Evolutionary conservation across 2,113 vertebrate species (phyloP).

Genomic region (Myiozetetes cayanensis): DNA sequence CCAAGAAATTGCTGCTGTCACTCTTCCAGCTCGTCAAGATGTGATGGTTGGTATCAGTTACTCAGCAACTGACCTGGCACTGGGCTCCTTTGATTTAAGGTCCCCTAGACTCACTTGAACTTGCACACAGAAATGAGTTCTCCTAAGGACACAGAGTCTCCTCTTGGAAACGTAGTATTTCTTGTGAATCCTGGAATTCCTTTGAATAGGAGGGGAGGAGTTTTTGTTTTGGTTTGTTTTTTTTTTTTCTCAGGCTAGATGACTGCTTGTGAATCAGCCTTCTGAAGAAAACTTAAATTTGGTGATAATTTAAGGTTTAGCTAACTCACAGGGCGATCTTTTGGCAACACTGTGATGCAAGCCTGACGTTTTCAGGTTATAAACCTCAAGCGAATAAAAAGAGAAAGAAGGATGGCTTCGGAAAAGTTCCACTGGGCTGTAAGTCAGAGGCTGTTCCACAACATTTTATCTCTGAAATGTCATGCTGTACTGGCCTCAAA

Average conservation of each 20-base stretch:
- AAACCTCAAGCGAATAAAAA: constrained; percentile 14
- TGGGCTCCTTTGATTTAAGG: constrained; percentile 26
- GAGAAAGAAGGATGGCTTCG: neutral
- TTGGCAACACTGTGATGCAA: neutral
- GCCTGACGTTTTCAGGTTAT: constrained; percentile 32
- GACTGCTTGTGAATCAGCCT: neutral
- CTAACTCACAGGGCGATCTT: neutral
- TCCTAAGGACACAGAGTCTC: constrained; percentile 21
- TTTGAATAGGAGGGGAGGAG: constrained; percentile 1
- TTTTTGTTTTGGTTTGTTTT: no score
- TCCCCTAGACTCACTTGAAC: neutral
- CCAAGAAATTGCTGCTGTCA: constrained; percentile 46
- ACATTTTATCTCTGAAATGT: constrained; percentile 67
- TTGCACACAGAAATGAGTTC: neutral
- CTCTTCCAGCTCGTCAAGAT: constrained; percentile 38
- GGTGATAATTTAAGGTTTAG: constrained; percentile 6
- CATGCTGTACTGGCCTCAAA: constrained; percentile 62
- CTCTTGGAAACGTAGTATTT: neutral
- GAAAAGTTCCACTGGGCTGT: constrained; percentile 40
- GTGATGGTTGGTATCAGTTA: constrained; percentile 49
- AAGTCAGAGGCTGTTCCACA: constrained; percentile 63
- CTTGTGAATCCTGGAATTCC: constrained; percentile 15
- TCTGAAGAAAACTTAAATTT: constrained; percentile 8
- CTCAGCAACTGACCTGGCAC: constrained; percentile 31
- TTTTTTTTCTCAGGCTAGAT: neutral